phyloP scores from a whole-genome alignment of 2,113 vertebrate genomes.

The Eulemur rufifrons region DNA sequence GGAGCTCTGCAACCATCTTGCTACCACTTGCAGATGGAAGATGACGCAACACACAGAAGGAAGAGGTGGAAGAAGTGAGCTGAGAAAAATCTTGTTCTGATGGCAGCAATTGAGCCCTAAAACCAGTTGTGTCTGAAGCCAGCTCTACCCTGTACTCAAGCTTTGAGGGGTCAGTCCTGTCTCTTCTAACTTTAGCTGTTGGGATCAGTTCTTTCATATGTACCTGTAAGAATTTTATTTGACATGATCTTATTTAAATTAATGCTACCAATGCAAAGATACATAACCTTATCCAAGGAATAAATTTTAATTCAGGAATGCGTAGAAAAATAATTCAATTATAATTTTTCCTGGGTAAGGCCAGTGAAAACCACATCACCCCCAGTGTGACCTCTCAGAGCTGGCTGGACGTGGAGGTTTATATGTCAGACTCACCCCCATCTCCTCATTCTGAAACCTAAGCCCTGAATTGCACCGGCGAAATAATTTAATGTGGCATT shows the following conservation, averaged over 20 bases:
- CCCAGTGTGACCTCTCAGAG: not conserved
- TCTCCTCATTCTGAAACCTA: slow-evolving; percentile 10
- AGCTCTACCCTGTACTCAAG: not conserved
- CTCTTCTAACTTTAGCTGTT: not conserved
- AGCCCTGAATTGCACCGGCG: not conserved
- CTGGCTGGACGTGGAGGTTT: not conserved
- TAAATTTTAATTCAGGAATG: slow-evolving; percentile 12
- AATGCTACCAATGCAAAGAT: not conserved
- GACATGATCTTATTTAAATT: not conserved
- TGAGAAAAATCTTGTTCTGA: not conserved
- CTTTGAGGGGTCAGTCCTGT: not conserved
- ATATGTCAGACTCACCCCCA: not conserved
- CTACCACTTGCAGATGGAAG: not conserved
- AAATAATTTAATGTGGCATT: slow-evolving; percentile 62
- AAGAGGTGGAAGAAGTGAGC: not conserved
- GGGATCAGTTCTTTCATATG: not conserved
- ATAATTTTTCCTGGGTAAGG: not conserved
- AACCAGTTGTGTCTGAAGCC: not conserved
- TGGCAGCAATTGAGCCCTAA: not conserved
- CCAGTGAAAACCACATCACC: not conserved
- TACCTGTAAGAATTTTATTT: not conserved
- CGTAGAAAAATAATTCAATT: not conserved
- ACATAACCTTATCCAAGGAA: not conserved
- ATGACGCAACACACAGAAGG: not conserved
- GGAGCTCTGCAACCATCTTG: not conserved